A percentile compares a stretch with the other conserved stretches of the same genome.
Conservation (phyloP, 2,888 invertebrate species). For the Prenolepis imparis region DNA sequence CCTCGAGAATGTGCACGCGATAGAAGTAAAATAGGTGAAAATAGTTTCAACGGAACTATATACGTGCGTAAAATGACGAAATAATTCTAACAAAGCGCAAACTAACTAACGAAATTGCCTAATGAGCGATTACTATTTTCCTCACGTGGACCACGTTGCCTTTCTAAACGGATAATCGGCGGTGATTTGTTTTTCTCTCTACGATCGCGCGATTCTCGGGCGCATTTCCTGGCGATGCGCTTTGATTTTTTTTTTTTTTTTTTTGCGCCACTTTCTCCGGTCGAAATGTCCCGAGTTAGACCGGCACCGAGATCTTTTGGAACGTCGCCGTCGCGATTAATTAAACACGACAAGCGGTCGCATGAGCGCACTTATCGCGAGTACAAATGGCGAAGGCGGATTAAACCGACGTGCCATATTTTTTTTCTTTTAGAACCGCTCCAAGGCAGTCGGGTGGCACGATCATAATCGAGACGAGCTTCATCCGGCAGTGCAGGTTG, state of each 20-base stretch:
- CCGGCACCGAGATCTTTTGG: conserved; percentile 29
- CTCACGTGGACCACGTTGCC: conserved; percentile 59
- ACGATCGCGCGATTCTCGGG: neutral
- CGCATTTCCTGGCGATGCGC: conserved; percentile 30
- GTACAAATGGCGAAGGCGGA: conserved; percentile 75
- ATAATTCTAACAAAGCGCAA: conserved; percentile 46
- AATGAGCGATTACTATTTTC: conserved; percentile 58
- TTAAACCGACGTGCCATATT: conserved; percentile 79
- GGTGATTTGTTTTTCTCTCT: conserved; percentile 9
- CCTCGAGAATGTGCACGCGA: conserved; percentile 67
- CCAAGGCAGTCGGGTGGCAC: conserved; percentile 74
- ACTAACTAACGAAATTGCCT: conserved; percentile 55
- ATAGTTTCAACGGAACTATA: conserved; percentile 24
- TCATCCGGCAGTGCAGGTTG: conserved; percentile 60
- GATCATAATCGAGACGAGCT: conserved; percentile 71
- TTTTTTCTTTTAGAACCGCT: conserved; percentile 67
- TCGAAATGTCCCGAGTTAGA: conserved; percentile 34
- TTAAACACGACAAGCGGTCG: conserved; percentile 71
- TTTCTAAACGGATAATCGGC: conserved; percentile 64
- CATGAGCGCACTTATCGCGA: conserved; percentile 72
- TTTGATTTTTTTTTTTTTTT: conserved; percentile 38
- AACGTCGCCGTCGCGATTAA: conserved; percentile 67
- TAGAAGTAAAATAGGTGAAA: conserved; percentile 66
- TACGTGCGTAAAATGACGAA: conserved; percentile 59
- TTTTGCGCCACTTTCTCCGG: conserved; percentile 66